Evolutionary conservation across 2,888 invertebrate species (phyloP), one percentile per base, ranked within the genome.

Genomic region (Steromphala cineraria): DNA sequence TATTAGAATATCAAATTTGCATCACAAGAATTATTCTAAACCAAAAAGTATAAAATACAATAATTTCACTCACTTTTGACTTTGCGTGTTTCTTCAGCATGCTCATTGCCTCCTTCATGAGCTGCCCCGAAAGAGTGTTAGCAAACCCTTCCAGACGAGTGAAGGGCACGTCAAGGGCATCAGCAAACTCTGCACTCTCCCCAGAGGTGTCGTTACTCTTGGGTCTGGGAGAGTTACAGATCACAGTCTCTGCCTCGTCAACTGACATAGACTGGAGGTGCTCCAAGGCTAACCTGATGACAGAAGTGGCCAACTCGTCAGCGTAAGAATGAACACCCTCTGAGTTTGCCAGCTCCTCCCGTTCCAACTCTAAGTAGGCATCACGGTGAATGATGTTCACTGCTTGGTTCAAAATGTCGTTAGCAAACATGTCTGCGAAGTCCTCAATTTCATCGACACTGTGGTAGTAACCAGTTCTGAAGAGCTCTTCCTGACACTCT

Each of bases 61-160:
- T 4, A 2, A 36, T 36, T 36, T 36, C 36, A 24, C 15, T 76
- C 31, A 76, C 76, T 55, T 76, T 76, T 53, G 36, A 46, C 21
- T 36, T 31, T 17, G 53, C 21, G 4, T 53, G 46, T 21, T 62
- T 62, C 28, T 67, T 36, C 31, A 56, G 28, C 10, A 52, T 15
- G 13, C 76, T 15, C 31, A 84, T 31, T 0, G 78, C 83, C 28
- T 82, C 81, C 5, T 82, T 75, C 21, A 91, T 71, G 15, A 90
- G 88, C 75, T 82, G 82, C 40, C 85, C 80, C 5, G 88, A 88
- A 15, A 91, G 53, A 21, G 84, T 81, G 36, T 89, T 87, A 7
- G 91, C 89, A 88, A 87, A 90, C 67, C 88, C 81, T 75, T 88
- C 88, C 31, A 91, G 53, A 36, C 79, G 53, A 21, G 76, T 74